These are phyloP conservation scores for Myxocyprinus asiaticus DNA, from an alignment of 2,113 vertebrate genomes.

Conservation along the genomic window DNA sequence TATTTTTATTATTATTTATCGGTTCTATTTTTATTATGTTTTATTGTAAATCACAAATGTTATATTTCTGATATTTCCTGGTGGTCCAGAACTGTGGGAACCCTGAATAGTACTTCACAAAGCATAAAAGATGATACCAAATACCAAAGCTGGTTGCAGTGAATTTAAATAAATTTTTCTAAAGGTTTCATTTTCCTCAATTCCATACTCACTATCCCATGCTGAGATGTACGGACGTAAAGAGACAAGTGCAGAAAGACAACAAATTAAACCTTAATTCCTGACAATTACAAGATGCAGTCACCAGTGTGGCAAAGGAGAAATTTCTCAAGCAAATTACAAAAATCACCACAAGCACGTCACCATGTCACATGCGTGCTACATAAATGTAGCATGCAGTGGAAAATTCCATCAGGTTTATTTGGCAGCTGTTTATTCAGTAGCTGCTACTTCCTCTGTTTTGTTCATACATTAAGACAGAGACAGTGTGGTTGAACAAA, in stretches of 20 bases:
- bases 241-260: constrained; percentile 40
- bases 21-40: too few species aligned
- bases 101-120: neutral
- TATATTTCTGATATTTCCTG: too few species aligned
- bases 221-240: constrained; percentile 17
- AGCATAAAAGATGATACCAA: neutral
- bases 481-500: constrained; percentile 64
- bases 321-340: constrained; percentile 55
- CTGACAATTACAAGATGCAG: constrained; percentile 39
- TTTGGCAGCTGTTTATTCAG: constrained; percentile 1
- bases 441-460: constrained; percentile 32
- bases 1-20: too few species aligned
- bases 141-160: neutral
- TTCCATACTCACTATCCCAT: neutral
- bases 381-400: constrained; percentile 77
- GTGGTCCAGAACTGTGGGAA: too few species aligned
- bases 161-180: too few species aligned
- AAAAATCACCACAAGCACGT: constrained; percentile 61
- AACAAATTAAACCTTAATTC: constrained; percentile 39
- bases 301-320: constrained; percentile 40
- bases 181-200: too few species aligned
- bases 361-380: constrained; percentile 67
- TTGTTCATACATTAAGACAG: constrained; percentile 63
- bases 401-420: constrained; percentile 17
- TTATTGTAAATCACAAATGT: too few species aligned